A percentile compares a stretch with the other conserved stretches of the same genome.
Conservation (phyloP, 2,888 invertebrate species). For the Eristalinus aeneus region DNA sequence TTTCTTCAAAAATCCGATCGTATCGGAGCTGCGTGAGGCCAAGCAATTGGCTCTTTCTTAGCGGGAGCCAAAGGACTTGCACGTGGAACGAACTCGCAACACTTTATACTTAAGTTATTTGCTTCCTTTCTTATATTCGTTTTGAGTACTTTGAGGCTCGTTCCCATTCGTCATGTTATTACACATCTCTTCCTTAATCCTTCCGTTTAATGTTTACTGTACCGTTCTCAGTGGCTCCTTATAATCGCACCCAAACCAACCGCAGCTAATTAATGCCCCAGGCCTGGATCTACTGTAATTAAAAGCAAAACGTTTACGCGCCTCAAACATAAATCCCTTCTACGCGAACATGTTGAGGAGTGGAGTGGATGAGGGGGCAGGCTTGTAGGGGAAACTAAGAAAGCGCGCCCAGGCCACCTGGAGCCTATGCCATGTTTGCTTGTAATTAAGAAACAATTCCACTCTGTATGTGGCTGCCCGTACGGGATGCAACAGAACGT, state of each 20-base stretch:
- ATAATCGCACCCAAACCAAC: constrained; percentile 35
- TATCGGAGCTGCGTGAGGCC: neutral
- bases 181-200: constrained; percentile 15
- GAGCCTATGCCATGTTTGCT: constrained; percentile 58
- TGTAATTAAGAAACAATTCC: constrained; percentile 63
- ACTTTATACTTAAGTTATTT: neutral
- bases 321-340: constrained; percentile 46
- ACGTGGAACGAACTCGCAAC: neutral
- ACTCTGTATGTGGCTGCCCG: constrained; percentile 44
- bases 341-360: too few species aligned
- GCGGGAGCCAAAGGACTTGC: neutral
- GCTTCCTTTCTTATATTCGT: neutral
- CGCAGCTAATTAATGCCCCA: constrained; percentile 48
- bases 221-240: constrained; percentile 18
- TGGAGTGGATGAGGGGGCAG: too few species aligned
- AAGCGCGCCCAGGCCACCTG: constrained; percentile 54
- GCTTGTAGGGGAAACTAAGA: neutral
- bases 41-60: neutral
- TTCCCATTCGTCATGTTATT: constrained; percentile 31
- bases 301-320: constrained; percentile 61
- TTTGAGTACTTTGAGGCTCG: neutral
- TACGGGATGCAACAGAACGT: constrained; percentile 61
- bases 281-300: constrained; percentile 37
- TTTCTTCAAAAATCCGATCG: neutral
- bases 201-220: constrained; percentile 11